Evolutionary conservation across 35 echinoderm and acorn worm species (phyloP).

Genomic region (Nesometra sesokonis): DNA sequence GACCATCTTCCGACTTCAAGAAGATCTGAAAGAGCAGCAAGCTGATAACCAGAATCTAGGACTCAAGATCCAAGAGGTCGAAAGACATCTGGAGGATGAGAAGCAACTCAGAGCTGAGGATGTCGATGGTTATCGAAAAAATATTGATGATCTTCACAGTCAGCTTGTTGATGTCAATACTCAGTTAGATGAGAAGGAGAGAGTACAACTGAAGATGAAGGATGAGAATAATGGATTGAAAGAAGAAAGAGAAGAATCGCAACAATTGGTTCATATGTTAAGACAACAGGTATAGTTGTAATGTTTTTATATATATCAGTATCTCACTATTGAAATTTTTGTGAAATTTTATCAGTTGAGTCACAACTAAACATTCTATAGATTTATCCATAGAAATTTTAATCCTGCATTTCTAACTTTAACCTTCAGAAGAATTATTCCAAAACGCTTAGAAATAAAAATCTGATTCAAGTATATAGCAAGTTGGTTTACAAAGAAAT

Average conservation of each 20-base stretch:
- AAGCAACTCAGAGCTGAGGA: constrained; percentile 33
- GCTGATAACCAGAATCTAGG: not conserved
- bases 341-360: too few relatives aligned
- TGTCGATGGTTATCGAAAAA: not conserved
- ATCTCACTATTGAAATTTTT: too few relatives aligned
- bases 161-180: constrained; percentile 24
- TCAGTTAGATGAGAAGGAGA: constrained; percentile 18
- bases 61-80: not conserved
- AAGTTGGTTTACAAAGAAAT: too few relatives aligned
- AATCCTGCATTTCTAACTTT: too few relatives aligned
- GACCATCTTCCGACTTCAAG: not conserved
- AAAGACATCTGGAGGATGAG: not conserved
- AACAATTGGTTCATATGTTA: not conserved
- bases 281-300: not conserved
- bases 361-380: too few relatives aligned
- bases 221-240: constrained; percentile 36
- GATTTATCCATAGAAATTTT: too few relatives aligned
- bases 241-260: constrained; percentile 2
- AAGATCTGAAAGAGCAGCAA: constrained; percentile 10
- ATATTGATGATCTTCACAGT: constrained; percentile 19
- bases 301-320: too few relatives aligned
- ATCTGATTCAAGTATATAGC: too few relatives aligned
- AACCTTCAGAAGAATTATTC: too few relatives aligned
- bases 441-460: too few relatives aligned
- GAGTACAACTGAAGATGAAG: constrained; percentile 16